phyloP scores from a whole-genome alignment of 1,140 invertebrate genomes.

The Drosophila suzukii region DNA sequence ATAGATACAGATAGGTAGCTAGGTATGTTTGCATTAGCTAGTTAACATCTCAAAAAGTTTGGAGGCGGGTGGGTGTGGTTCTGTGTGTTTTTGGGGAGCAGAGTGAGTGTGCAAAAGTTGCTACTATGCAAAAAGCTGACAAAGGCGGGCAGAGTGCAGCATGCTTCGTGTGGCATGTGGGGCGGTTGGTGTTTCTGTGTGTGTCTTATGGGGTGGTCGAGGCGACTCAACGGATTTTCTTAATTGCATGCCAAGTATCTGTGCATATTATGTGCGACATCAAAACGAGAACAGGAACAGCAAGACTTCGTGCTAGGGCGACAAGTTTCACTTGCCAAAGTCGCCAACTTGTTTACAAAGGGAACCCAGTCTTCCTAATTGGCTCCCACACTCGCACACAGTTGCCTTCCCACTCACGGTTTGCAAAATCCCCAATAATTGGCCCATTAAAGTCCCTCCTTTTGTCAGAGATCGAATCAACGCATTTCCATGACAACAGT shows the following conservation, averaged over 20 bases:
- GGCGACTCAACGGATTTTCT: conserved; percentile 29
- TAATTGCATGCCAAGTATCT: conserved; percentile 50
- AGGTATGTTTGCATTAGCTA: conserved; percentile 34
- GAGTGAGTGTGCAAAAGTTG: conserved; percentile 32
- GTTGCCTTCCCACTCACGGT: background rate
- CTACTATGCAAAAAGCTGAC: conserved; percentile 44
- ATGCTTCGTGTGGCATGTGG: conserved; percentile 34
- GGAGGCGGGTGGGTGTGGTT: background rate
- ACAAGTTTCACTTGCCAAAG: conserved; percentile 19
- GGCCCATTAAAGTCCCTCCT: conserved; percentile 26
- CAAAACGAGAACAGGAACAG: conserved; percentile 27
- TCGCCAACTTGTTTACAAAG: conserved; percentile 12
- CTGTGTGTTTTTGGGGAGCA: background rate
- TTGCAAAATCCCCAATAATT: conserved; percentile 34
- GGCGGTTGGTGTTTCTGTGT: conserved; percentile 6
- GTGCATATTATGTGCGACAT: conserved; percentile 38
- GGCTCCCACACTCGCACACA: conserved; percentile 3
- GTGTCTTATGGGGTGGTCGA: conserved; percentile 7
- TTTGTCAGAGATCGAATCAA: conserved; percentile 32
- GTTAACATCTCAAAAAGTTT: conserved; percentile 30
- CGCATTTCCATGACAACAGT: conserved; percentile 36
- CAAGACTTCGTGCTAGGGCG: conserved; percentile 15
- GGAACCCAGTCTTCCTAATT: conserved; percentile 28
- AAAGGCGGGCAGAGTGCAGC: conserved; percentile 53
- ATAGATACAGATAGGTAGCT: conserved; percentile 21